Base-by-base conservation (phyloP, 1,140 invertebrate genomes). In the Drosophila tsacasi region DNA sequence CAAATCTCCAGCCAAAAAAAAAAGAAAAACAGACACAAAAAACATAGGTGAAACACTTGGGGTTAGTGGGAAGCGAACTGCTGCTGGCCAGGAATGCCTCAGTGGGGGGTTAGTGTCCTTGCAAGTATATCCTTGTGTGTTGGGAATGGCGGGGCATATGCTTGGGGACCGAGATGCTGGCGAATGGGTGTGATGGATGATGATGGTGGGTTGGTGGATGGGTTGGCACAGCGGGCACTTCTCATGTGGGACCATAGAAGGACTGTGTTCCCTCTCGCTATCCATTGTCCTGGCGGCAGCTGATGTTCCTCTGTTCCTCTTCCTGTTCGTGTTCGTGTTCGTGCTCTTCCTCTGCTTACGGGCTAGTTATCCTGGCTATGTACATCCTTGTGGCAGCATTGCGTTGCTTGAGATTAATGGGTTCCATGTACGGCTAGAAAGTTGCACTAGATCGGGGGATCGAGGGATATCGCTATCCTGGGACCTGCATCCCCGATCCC, bases 191-290 rank as follows among this genome's bases (percentile, higher is more conserved):
- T 46, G 27, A 8, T 67, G 76, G 19, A 39, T 59, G 58, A 47
- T 57, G 46, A n/a, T 47, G 61, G 30, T 40, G 50, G 54, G 40
- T 47, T 47, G 58, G 60, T 61, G 79, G 79, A 72, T 52, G 58
- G 61, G 67, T 57, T 69, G 54, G 50, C 57, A 87, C 83, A 87
- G 83, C 82, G 76, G 65, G 63, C 42, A 68, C 77, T 84, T 87
- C 84, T 87, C 79, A 87, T 87, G 83, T 87, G 49, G 40, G 71
- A 83, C 64, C 84, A 87, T 87, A 87, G 86, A 87, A 89, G 84
- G 57, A 89, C 83, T 84, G 83, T 84, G 69, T 59, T 44, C 63
- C 60, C 74, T 49, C 59, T 62, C 63, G 37, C 21, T 30, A 52
- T 35, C 40, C 63, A 37, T 37, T 35, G 40, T 82, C 71, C 76